Conservation (phyloP, 2,113 vertebrate species). For the Raja brachyura region DNA sequence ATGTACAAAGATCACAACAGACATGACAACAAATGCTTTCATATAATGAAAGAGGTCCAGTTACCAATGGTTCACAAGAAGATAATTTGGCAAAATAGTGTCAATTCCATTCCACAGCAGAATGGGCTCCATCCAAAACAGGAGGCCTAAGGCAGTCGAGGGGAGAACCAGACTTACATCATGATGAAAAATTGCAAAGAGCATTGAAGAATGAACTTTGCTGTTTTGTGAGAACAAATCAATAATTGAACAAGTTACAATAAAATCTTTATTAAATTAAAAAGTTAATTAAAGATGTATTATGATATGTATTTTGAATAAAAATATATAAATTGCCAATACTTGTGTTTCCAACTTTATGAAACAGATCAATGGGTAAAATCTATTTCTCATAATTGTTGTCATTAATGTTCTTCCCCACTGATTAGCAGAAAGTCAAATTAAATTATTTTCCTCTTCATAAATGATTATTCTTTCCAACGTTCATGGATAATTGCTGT, state of each 20-base stretch:
- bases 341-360: neutral
- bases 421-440: neutral
- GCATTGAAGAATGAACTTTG: neutral
- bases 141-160: neutral
- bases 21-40: too few relatives aligned
- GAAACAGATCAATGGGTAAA: neutral
- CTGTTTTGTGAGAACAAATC: neutral
- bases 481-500: neutral
- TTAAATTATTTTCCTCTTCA: slow-evolving; percentile 12
- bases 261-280: neutral
- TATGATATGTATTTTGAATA: too few relatives aligned
- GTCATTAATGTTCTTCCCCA: neutral
- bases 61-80: too few relatives aligned
- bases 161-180: neutral
- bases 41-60: too few relatives aligned
- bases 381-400: neutral
- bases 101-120: too few relatives aligned
- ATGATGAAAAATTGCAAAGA: neutral
- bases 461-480: neutral
- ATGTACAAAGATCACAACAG: too few relatives aligned
- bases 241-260: neutral
- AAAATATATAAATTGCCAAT: neutral
- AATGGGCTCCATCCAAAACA: neutral
- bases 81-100: too few relatives aligned
- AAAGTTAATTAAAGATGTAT: too few relatives aligned